Evolutionary conservation across 2,888 invertebrate genomes (phyloP).

Genomic region (Phorcus lineatus): DNA sequence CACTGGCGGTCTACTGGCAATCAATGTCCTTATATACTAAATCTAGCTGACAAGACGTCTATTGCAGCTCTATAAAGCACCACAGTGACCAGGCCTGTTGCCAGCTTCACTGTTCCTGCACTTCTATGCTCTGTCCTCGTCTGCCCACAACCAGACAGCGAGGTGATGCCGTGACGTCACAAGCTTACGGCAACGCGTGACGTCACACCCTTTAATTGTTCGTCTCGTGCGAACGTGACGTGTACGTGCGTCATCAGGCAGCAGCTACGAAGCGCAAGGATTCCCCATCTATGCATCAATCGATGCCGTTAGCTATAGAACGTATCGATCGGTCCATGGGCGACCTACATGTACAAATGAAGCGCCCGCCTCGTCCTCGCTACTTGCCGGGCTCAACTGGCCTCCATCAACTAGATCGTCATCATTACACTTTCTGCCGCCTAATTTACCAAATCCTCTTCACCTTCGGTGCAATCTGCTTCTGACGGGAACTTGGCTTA

Average conservation of each 20-base stretch:
- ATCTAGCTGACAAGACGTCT: neutral
- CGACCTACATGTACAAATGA: neutral
- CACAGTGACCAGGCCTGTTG: conserved; percentile 1
- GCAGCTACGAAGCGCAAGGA: conserved; percentile 2
- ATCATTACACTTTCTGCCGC: conserved; percentile 6
- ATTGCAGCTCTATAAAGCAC: neutral
- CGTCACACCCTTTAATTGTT: conserved; percentile 24
- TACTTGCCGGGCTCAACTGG: neutral
- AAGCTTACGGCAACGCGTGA: conserved; percentile 19
- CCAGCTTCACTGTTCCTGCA: neutral
- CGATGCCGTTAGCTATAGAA: neutral
- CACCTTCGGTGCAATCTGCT: no score
- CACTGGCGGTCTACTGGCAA: no score
- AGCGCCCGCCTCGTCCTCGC: neutral
- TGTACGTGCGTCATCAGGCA: conserved; percentile 13
- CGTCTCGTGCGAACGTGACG: conserved; percentile 25
- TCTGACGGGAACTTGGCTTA: no score
- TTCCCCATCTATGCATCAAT: conserved; percentile 1
- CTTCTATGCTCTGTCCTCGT: neutral
- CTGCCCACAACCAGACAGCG: conserved; percentile 11
- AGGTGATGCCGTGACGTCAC: conserved; percentile 16
- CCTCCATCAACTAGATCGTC: neutral
- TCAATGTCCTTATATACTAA: neutral
- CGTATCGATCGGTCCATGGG: conserved; percentile 2
- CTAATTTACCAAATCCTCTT: neutral